Percentiles rank a stretch among this genome's conserved stretches.
Evolutionary conservation across 2,113 vertebrate genomes (phyloP).

Genomic region (Vulpes ferrilata): DNA sequence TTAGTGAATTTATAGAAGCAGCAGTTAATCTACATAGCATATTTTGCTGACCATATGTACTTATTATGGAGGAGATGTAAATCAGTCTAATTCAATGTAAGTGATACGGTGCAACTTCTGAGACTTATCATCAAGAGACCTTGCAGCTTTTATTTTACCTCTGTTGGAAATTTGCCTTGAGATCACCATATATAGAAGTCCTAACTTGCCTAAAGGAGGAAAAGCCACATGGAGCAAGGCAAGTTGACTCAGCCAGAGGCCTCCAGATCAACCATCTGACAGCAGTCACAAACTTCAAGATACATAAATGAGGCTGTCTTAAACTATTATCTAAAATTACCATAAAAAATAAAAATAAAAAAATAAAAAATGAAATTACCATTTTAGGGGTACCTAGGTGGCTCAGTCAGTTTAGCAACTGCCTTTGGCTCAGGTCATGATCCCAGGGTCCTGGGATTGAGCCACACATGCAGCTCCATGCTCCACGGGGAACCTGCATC

Average conservation of each 20-base stretch:
- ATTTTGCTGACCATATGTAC: not conserved
- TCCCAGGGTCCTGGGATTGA: no score
- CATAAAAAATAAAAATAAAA: no score
- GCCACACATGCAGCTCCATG: no score
- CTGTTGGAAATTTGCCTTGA: not conserved
- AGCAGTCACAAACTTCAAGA: not conserved
- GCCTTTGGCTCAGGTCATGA: no score
- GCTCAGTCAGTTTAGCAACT: no score
- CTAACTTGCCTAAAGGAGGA: not conserved
- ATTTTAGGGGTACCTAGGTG: no score
- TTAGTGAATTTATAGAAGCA: not conserved
- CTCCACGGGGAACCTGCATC: no score
- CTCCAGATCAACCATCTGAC: not conserved
- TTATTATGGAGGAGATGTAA: not conserved
- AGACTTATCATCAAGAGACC: not conserved
- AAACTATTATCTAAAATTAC: not conserved
- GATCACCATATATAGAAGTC: not conserved
- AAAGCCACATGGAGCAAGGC: not conserved
- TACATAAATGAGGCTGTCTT: not conserved
- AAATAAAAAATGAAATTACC: no score
- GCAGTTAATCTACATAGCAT: not conserved
- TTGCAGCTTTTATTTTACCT: not conserved
- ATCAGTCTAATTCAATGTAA: not conserved
- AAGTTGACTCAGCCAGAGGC: no score
- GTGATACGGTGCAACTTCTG: not conserved